These are phyloP conservation scores for Diadema setosum DNA, from an alignment of 35 echinoderm and acorn worm species.

Conservation along the genomic window DNA sequence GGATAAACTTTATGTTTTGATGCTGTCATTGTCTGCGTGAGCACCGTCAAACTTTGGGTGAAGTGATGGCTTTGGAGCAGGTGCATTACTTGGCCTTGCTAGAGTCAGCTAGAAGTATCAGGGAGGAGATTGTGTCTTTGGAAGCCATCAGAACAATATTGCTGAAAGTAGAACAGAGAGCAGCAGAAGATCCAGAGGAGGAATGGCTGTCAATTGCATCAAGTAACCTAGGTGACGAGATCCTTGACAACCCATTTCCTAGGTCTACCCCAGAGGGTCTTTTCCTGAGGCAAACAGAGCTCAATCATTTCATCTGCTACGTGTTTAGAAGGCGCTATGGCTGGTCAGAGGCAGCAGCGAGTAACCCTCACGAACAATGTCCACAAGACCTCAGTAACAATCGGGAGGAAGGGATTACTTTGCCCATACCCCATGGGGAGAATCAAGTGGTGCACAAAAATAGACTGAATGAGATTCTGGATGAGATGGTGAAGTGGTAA, in stretches of 20 bases:
- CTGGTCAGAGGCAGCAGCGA: slow-evolving; percentile 74
- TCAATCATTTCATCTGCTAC: slow-evolving; percentile 83
- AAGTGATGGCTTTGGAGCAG: neutral
- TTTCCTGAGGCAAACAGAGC: slow-evolving; percentile 42
- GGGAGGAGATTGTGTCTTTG: neutral
- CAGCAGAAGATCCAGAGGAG: slow-evolving; percentile 64
- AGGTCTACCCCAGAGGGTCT: slow-evolving; percentile 24
- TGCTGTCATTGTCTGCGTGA: no score
- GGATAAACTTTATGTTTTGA: no score
- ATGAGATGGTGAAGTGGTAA: slow-evolving; percentile 93
- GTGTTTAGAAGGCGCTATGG: slow-evolving; percentile 88
- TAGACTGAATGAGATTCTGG: slow-evolving; percentile 72
- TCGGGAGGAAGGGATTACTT: neutral
- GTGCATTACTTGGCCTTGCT: neutral
- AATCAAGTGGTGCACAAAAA: slow-evolving; percentile 50
- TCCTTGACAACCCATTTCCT: slow-evolving; percentile 74
- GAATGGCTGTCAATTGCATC: slow-evolving; percentile 65
- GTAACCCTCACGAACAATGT: neutral
- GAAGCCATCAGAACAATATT: neutral
- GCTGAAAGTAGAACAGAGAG: neutral
- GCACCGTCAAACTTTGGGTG: no score
- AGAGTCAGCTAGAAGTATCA: neutral
- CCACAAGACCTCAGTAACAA: neutral
- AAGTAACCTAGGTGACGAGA: slow-evolving; percentile 60
- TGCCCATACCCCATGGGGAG: neutral